Conservation (phyloP, 2,113 vertebrate genomes). For the Mola mola region DNA sequence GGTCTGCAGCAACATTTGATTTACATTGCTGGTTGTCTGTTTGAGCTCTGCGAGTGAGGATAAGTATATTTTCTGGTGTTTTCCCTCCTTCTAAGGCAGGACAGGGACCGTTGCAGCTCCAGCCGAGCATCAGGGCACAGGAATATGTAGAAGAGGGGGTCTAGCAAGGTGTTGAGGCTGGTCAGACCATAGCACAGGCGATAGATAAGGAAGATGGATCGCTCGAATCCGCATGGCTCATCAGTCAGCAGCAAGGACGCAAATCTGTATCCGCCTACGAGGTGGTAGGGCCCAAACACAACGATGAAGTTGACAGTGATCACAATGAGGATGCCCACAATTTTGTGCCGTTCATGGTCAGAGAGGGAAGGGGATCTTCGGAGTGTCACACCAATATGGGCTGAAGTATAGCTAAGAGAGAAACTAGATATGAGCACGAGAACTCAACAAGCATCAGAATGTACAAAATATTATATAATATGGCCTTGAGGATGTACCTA, state of each 20-base stretch:
- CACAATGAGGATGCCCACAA: conserved; percentile 79
- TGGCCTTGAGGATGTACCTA: too few species aligned
- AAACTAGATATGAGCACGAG: too few species aligned
- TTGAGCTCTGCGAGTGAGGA: conserved; percentile 29
- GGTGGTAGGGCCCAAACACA: conserved; percentile 83
- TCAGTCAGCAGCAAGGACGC: conserved; percentile 73
- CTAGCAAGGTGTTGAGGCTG: conserved; percentile 83
- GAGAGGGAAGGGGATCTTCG: conserved; percentile 78
- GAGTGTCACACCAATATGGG: conserved; percentile 77
- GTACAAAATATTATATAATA: too few species aligned
- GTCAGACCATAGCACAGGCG: conserved; percentile 83
- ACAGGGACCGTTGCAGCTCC: conserved; percentile 77
- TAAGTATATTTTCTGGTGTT: conserved; percentile 29
- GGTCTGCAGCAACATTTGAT: background rate
- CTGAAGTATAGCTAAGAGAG: conserved; percentile 78
- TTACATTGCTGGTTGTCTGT: conserved; percentile 25
- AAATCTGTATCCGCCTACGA: conserved; percentile 81
- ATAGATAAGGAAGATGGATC: conserved; percentile 77
- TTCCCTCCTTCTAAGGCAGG: conserved; percentile 60
- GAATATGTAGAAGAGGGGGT: conserved; percentile 85
- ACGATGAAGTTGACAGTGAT: conserved; percentile 83
- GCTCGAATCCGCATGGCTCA: conserved; percentile 75
- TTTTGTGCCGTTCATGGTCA: conserved; percentile 76
- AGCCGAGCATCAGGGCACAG: conserved; percentile 78
- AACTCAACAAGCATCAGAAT: too few species aligned